Base-by-base conservation (phyloP, 2,888 invertebrate genomes). In the Ommatoiulus sabulosus region DNA sequence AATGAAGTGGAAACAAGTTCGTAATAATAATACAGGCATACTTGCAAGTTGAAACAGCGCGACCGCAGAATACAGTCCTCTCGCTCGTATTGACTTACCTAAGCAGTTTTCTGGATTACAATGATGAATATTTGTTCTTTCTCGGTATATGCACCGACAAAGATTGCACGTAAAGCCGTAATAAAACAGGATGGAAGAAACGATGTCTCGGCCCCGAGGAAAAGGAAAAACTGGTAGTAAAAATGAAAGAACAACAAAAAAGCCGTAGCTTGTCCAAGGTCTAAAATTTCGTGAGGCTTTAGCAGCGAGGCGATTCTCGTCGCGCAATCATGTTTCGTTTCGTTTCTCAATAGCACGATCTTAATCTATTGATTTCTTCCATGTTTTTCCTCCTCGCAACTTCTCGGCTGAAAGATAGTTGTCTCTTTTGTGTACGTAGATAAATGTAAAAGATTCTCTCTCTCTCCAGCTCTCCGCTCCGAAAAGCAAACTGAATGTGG, bases 401-500 rank as follows among this genome's bases (percentile, higher is more conserved):
- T 35, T 7, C 84, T 44, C 84, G 2, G 35, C 84, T 35, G 84
- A 6, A 35, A 84, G 84, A 44, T 84, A 84, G 43, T 84, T 84
- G 43, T 84, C 84, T 84, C 43, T 84, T 84, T 84, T 84, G 84
- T 43, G 84, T 84, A 84, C 44, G 15, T 84, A 84, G 84, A 84
- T 44, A 84, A 84, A 43, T 15, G 84, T 84, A 84, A 84, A 44
- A 44, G 84, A 43, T 84, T 84, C 44, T 35, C 15, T 12, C 24
- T 24, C 17, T 63, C n/a, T 5, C n/a, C 57, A n/a, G 57, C 57
- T n/a, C 57, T 63, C 57, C 6, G n/a, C 3, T 63, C n/a, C n/a
- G n/a, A 63, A 63, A 57, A 6, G 57, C 57, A 63, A 63, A 63
- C 57, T 63, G n/a, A 10, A 63, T 3, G 10, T 63, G 57, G 57